Evolutionary conservation across 1,140 invertebrate species (phyloP), one percentile per base, ranked within the genome.

Genomic region (Lordiphosa stackelbergi): DNA sequence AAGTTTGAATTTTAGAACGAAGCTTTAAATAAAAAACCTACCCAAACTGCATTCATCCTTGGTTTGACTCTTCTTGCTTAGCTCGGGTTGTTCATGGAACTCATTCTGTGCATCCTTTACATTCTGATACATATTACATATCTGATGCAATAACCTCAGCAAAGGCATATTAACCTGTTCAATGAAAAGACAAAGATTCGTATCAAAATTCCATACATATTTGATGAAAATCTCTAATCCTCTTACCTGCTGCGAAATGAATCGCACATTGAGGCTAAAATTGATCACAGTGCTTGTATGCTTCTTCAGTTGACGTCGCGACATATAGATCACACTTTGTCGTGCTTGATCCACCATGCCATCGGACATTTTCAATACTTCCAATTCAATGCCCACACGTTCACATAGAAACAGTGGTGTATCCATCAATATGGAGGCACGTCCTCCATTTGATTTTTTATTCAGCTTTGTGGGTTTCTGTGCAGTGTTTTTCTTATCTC

Each of bases 71-170:
- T 88, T 86, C 69, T 90, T 89, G 37, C 86, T 81, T 12, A 90
- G 84, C 13, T 87, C 86, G 1, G 92, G 91, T 64, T 94, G 94
- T 63, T 92, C 94, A 75, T 92, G 93, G 45, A 98, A 89, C 72
- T 97, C 96, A 73, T 94, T 93, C 85, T 96, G 94, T 1, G 97
- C 98, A 81, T 97, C 95, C 81, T 97, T 96, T 4, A 98, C 96
- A 89, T 98, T 98, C 88, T 97, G 95, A 88, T 98, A 97, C 96
- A 99, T 98, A 62, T 97, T 97, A 66, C 94, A 95, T 66, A 99
- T 97, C 89, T 99, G 97, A 90, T 98, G 96, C 36, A 98, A 90
- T 16, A 99, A 90, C 53, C 97, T 89, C 16, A 99, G 88, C 35
- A 99, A 88, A 0, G 97, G 96, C 96, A 99, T 98, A 85, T 98